Evolutionary conservation across 2,888 invertebrate species (phyloP).

Genomic region (Melanotus villosus): DNA sequence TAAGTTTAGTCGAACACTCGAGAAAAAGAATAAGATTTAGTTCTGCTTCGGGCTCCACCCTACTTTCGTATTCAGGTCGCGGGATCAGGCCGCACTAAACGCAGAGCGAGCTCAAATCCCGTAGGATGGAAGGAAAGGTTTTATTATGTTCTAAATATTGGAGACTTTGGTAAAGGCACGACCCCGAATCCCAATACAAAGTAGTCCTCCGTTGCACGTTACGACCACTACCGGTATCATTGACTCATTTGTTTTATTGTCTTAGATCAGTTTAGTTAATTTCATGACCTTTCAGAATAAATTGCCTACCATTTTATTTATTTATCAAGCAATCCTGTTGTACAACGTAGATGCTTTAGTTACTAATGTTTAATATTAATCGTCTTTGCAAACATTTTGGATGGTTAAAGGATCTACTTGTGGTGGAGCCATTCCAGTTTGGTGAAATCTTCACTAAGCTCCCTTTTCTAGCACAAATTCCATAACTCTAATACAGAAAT

Average conservation of each 20-base stretch:
- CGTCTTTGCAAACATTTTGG: too few relatives aligned
- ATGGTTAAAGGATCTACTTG: too few relatives aligned
- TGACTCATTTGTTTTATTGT: slow-evolving; percentile 7
- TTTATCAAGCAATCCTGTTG: background rate
- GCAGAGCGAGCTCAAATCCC: slow-evolving; percentile 55
- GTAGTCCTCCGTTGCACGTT: slow-evolving; percentile 24
- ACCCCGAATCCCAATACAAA: slow-evolving; percentile 42
- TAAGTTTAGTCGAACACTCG: slow-evolving; percentile 27
- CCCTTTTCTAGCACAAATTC: too few relatives aligned
- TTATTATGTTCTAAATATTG: slow-evolving; percentile 61
- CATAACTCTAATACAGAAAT: too few relatives aligned
- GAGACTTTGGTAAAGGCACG: slow-evolving; percentile 51
- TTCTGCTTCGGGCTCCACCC: slow-evolving; percentile 35
- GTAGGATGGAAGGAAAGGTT: slow-evolving; percentile 55
- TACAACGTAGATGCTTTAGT: background rate
- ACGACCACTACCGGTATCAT: background rate
- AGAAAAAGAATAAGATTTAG: slow-evolving; percentile 40
- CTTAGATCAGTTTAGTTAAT: slow-evolving; percentile 3
- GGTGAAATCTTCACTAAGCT: too few relatives aligned
- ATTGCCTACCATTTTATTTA: background rate
- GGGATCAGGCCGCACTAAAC: slow-evolving; percentile 54
- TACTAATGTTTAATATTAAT: too few relatives aligned
- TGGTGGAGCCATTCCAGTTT: too few relatives aligned
- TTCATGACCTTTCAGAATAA: background rate
- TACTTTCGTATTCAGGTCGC: slow-evolving; percentile 56